These are phyloP conservation scores for Megastigmus dorsalis DNA, from an alignment of 2,888 invertebrate genomes.

Conservation along the genomic window DNA sequence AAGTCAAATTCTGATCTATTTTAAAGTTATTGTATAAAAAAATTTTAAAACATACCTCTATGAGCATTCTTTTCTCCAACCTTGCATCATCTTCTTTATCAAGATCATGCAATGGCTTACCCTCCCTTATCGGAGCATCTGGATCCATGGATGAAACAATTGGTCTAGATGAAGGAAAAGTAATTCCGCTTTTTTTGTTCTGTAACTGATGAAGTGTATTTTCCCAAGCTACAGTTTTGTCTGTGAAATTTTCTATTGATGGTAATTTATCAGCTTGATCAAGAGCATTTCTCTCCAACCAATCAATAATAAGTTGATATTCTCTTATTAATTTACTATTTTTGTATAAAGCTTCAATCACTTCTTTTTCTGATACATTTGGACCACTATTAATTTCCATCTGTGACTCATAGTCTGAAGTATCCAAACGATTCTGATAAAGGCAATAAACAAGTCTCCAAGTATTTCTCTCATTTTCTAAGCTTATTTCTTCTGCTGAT, in stretches of 20 bases:
- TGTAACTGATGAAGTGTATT: conserved; percentile 90
- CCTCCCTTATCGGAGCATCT: conserved; percentile 89
- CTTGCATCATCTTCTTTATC: conserved; percentile 87
- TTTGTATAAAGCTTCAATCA: conserved; percentile 78
- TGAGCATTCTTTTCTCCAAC: conserved; percentile 71
- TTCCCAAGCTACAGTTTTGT: conserved; percentile 91
- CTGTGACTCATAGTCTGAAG: conserved; percentile 61
- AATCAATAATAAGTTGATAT: conserved; percentile 91
- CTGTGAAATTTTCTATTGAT: conserved; percentile 84
- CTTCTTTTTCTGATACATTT: conserved; percentile 78
- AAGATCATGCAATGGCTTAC: conserved; percentile 87
- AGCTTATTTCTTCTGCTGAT: conserved; percentile 67
- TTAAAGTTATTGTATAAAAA: neutral
- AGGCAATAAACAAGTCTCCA: conserved; percentile 90
- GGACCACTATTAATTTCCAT: conserved; percentile 60
- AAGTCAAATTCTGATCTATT: neutral
- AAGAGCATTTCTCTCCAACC: conserved; percentile 89
- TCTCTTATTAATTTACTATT: conserved; percentile 78
- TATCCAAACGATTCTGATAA: conserved; percentile 85
- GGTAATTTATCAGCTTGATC: conserved; percentile 75
- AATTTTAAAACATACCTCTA: conserved; percentile 63
- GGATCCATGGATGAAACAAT: conserved; percentile 87
- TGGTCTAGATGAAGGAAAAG: conserved; percentile 78
- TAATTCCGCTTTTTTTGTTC: conserved; percentile 75
- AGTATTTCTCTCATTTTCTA: conserved; percentile 90